Evolutionary conservation across 1,140 invertebrate genomes (phyloP), one percentile per base, ranked within the genome.

Genomic region (Drosophila nebulosa): DNA sequence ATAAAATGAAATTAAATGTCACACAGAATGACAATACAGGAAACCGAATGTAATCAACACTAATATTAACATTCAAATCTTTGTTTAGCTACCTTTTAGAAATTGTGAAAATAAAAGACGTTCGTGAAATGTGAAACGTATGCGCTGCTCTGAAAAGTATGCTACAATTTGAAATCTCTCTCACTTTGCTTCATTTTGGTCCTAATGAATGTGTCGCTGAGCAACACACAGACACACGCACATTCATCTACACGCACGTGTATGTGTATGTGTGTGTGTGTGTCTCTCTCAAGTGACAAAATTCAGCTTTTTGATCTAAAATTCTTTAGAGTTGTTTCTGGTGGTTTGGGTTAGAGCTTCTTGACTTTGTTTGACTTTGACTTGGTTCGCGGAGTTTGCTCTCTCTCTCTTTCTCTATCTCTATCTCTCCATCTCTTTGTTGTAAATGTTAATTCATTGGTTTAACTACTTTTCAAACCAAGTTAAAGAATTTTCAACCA

Each of bases 171-270:
- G 7, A 4, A 9, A 10, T 3, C 30, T 46, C 16, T 21, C 16
- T 53, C 70, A 73, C 73, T 73, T 73, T 65, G 70, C 42, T 10
- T 57, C 66, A 50, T 36, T 51, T 63, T 16, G 14, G n/a, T 36
- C 39, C 60, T 74, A 74, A 74, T 74, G 70, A 74, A 74, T 67
- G 50, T 36, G 75, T 73, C 56, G 63, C 74, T 26, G 61, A 68
- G 74, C 64, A 60, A 58, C 58, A 66, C 32, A 36, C 16, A 27
- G n/a, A n/a, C 50, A 24, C n/a, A n/a, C n/a, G n/a, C n/a, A n/a
- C n/a, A n/a, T n/a, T 16, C 24, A 27, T 1, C 22, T 4, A 9
- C n/a, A 50, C 12, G 5, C 60, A 62, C 57, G 61, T 59, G 61
- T 74, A 32, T 57, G 53, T 30, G 27, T 30, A 5, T 30, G 27